Evolutionary conservation across 2,797 vertebrate genomes (phyloP).

Genomic region (Chloroceryle inda): DNA sequence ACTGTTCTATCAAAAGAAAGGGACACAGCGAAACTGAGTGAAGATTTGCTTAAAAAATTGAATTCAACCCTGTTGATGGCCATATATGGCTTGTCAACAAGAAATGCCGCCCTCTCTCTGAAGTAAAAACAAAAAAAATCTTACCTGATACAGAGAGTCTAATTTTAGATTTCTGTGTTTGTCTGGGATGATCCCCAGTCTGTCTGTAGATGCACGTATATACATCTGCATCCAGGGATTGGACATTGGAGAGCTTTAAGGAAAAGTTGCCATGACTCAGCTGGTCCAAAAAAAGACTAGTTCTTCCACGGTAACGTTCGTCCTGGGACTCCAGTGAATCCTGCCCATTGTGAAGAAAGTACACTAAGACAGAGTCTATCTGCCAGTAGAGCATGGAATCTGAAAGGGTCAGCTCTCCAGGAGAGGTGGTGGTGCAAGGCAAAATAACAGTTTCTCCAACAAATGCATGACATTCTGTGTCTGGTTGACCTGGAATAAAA

Average conservation of each 20-base stretch:
- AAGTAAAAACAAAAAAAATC: background rate
- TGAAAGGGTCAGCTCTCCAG: background rate
- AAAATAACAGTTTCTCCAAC: slow-evolving; percentile 47
- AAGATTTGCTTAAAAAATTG: background rate
- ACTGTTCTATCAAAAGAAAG: background rate
- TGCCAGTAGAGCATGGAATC: slow-evolving; percentile 52
- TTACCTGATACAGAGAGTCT: slow-evolving; percentile 48
- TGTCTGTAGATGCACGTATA: slow-evolving; percentile 51
- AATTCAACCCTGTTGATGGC: background rate
- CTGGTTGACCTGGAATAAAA: slow-evolving; percentile 22
- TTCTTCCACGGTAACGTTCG: background rate
- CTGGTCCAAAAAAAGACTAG: slow-evolving; percentile 54
- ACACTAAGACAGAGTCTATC: background rate
- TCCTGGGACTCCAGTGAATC: fast-evolving
- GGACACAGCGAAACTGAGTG: background rate
- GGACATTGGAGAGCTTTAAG: slow-evolving; percentile 40
- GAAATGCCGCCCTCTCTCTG: background rate
- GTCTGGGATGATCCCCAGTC: background rate
- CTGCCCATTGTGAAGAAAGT: background rate
- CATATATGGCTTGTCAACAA: background rate
- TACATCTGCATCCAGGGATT: background rate
- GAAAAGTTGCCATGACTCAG: slow-evolving; percentile 55
- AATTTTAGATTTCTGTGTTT: background rate
- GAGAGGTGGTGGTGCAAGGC: slow-evolving; percentile 8
- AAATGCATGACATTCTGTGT: background rate